Percentiles rank a stretch among this genome's conserved stretches.
Evolutionary conservation across 2,797 vertebrate species (phyloP).

Genomic region (Sus cebifrons): DNA sequence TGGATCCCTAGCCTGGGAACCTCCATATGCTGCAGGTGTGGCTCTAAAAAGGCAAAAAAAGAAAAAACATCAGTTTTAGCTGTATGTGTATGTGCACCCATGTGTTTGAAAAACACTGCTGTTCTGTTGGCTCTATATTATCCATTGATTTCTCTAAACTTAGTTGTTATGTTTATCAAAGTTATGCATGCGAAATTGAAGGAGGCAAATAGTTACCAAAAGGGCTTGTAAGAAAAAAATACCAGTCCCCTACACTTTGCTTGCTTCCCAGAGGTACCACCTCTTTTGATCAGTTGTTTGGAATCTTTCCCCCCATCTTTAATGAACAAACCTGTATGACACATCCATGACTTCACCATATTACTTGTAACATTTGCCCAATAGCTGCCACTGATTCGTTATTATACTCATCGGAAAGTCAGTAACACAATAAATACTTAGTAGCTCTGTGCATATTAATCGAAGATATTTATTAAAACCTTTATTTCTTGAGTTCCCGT

Average conservation of each 20-base stretch:
- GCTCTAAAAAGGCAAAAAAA: too few relatives aligned
- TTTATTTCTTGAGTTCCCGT: neutral
- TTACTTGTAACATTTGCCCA: neutral
- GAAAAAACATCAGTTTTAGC: too few relatives aligned
- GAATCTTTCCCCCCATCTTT: neutral
- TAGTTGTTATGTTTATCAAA: neutral
- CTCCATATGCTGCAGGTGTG: too few relatives aligned
- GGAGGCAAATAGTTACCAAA: neutral
- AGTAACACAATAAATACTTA: neutral
- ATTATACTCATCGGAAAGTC: neutral
- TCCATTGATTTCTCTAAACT: slow-evolving; percentile 16
- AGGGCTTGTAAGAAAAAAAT: neutral
- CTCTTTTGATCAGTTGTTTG: neutral
- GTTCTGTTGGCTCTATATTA: neutral
- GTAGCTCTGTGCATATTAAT: neutral
- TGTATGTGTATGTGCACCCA: too few relatives aligned
- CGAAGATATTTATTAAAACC: neutral
- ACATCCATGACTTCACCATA: neutral
- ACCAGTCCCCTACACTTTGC: neutral
- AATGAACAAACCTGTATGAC: neutral
- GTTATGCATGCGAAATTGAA: neutral
- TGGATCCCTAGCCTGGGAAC: too few relatives aligned
- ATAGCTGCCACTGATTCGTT: neutral
- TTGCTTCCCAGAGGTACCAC: neutral
- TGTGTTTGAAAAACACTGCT: too few relatives aligned